A percentile compares a stretch with the other conserved stretches of the same genome.
Conservation (phyloP, 1,140 invertebrate species). For the Ridgeia piscesae region DNA sequence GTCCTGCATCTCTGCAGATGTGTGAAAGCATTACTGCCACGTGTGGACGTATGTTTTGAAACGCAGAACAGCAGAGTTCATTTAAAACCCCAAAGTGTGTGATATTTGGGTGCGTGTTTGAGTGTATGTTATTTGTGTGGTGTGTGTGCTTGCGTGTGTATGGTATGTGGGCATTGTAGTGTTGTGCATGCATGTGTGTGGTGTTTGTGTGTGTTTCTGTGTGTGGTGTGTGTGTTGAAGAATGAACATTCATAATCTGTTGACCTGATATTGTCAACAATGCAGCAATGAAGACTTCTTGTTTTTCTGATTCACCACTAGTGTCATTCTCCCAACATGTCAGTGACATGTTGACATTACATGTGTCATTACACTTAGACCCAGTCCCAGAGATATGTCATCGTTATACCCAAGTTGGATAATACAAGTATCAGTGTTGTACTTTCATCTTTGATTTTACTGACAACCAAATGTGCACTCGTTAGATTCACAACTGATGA, state of each 20-base stretch:
- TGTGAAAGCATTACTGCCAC: background rate
- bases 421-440: background rate
- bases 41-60: background rate
- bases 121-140: too few species aligned
- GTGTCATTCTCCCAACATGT: background rate
- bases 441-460: background rate
- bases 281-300: background rate
- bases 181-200: too few species aligned
- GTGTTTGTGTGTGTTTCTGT: too few species aligned
- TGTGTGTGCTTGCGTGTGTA: too few species aligned
- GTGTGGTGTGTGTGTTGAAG: background rate
- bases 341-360: background rate
- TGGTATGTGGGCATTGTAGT: too few species aligned
- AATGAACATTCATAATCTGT: background rate
- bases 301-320: background rate
- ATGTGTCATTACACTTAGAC: background rate
- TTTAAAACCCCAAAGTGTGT: background rate
- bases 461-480: background rate
- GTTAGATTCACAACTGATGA: background rate
- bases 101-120: too few species aligned
- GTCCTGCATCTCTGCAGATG: too few species aligned
- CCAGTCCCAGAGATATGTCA: background rate
- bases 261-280: background rate
- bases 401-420: background rate
- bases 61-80: background rate